phyloP scores from a whole-genome alignment of 2,797 vertebrate species.

The Thamnophis elegans region DNA sequence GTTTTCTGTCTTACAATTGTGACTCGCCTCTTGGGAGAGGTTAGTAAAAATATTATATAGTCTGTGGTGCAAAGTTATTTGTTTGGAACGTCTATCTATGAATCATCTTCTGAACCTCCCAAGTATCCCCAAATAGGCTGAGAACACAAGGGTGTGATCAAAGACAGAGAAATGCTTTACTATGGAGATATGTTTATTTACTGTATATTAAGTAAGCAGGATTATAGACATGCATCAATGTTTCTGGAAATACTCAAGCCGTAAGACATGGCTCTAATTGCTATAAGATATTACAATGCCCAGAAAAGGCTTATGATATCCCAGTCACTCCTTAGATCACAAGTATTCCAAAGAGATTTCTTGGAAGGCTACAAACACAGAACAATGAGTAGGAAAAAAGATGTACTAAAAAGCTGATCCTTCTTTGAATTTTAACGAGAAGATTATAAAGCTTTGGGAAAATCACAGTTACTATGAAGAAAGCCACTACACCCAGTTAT shows the following conservation, averaged over 20 bases:
- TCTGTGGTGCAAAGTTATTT: conserved; percentile 53
- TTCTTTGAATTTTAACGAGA: background rate
- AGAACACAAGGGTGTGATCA: conserved; percentile 61
- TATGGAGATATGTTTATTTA: conserved; percentile 43
- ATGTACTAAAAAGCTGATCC: background rate
- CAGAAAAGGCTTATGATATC: background rate
- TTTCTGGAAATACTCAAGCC: background rate
- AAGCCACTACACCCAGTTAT: background rate
- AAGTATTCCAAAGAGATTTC: background rate
- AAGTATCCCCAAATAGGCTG: conserved; percentile 37
- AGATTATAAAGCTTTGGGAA: background rate
- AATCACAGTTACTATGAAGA: background rate
- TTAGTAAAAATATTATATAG: conserved; percentile 41
- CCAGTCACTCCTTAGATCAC: background rate
- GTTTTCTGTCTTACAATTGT: conserved; percentile 40
- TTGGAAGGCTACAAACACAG: background rate
- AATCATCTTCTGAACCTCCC: conserved; percentile 50
- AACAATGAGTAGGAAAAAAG: background rate
- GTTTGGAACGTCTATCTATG: conserved; percentile 56
- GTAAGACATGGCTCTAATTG: background rate
- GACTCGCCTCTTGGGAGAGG: conserved; percentile 38
- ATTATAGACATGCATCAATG: background rate
- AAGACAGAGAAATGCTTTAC: conserved; percentile 57
- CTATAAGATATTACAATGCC: background rate
- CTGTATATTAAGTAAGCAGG: background rate